These are phyloP conservation scores for Cephonodes hylas DNA, from an alignment of 2,888 invertebrate genomes.

Conservation along the genomic window DNA sequence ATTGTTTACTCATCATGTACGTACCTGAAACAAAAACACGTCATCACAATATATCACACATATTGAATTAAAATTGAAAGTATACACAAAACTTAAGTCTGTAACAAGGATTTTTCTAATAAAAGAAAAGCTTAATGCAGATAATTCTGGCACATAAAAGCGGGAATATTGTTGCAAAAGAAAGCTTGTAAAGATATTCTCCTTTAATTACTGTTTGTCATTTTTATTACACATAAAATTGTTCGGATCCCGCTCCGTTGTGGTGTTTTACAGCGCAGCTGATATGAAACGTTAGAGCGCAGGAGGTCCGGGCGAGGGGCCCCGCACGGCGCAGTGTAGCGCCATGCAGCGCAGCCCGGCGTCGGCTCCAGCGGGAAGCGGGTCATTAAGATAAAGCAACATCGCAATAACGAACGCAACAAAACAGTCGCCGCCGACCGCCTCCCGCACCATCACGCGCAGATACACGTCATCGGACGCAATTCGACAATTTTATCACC, in stretches of 20 bases:
- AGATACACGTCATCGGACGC: constrained; percentile 34
- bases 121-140: neutral
- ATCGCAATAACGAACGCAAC: constrained; percentile 35
- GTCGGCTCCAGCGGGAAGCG: constrained; percentile 40
- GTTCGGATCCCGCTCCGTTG: neutral
- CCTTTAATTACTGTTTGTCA: constrained; percentile 7
- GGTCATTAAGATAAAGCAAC: constrained; percentile 50
- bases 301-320: neutral
- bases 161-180: neutral
- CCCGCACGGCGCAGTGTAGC: neutral
- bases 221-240: constrained; percentile 12
- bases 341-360: neutral
- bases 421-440: constrained; percentile 30
- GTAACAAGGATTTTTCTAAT: neutral
- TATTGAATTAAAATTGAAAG: neutral
- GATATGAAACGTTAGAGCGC: constrained; percentile 4
- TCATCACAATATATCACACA: neutral
- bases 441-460: neutral
- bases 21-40: constrained; percentile 55
- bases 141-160: neutral
- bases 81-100: neutral
- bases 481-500: constrained; percentile 56
- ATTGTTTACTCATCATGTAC: constrained; percentile 20
- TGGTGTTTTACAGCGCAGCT: constrained; percentile 4
- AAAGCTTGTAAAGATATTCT: constrained; percentile 1